phyloP scores from a whole-genome alignment of 2,888 invertebrate species.

The Salpingus planirostris region DNA sequence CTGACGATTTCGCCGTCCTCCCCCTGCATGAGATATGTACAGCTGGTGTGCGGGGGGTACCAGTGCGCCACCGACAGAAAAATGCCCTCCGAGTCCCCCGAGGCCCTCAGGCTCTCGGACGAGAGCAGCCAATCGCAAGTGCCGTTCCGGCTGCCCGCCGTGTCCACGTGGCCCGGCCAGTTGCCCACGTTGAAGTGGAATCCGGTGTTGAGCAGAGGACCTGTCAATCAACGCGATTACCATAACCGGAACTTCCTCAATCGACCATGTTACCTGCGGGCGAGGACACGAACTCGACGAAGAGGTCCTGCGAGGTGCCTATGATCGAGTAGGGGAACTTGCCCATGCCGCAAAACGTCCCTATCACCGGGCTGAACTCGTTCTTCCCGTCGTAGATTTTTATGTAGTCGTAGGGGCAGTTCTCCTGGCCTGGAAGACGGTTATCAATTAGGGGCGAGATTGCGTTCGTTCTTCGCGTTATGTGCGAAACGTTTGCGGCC shows the following conservation, averaged over 20 bases:
- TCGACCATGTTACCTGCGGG: slow-evolving; percentile 61
- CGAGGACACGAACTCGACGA: slow-evolving; percentile 83
- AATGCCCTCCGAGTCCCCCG: slow-evolving; percentile 77
- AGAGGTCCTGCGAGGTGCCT: slow-evolving; percentile 81
- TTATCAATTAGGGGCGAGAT: too few species aligned
- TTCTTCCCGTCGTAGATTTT: slow-evolving; percentile 85
- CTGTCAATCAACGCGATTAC: slow-evolving; percentile 31
- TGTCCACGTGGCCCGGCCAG: slow-evolving; percentile 89
- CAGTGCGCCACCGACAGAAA: slow-evolving; percentile 88
- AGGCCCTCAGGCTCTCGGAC: slow-evolving; percentile 67
- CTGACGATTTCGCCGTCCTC: slow-evolving; percentile 79
- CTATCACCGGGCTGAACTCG: slow-evolving; percentile 77
- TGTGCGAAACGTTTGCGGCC: too few species aligned
- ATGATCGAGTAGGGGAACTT: slow-evolving; percentile 92
- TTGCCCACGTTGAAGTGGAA: slow-evolving; percentile 93
- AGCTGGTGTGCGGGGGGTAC: slow-evolving; percentile 90
- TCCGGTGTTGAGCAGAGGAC: slow-evolving; percentile 82
- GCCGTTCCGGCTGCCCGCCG: slow-evolving; percentile 76
- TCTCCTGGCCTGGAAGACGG: slow-evolving; percentile 58
- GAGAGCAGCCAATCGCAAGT: slow-evolving; percentile 84
- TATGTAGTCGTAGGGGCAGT: slow-evolving; percentile 85
- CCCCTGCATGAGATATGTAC: slow-evolving; percentile 84
- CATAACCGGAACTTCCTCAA: neutral
- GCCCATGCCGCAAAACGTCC: slow-evolving; percentile 87
- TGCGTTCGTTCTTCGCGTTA: too few species aligned